Evolutionary conservation across 2,888 invertebrate species (phyloP), one percentile per base, ranked within the genome.

Genomic region (Amblyteles armatorius): DNA sequence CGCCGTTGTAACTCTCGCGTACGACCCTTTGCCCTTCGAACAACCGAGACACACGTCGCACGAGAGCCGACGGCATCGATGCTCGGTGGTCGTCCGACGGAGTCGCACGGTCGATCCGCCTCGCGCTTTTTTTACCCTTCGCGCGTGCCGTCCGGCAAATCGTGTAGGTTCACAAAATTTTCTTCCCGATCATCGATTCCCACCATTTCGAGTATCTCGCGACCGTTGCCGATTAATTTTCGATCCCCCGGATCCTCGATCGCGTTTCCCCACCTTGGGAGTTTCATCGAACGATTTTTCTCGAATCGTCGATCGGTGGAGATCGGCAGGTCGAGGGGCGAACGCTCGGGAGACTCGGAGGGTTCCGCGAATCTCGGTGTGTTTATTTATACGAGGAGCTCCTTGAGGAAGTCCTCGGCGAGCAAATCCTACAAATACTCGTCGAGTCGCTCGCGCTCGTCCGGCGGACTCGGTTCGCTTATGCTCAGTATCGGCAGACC

Each of bases 391-490:
- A 94, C 93, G 93, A 94, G 93, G 91, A 93, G 92, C 85, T 94
- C 93, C 91, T 93, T 92, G 4, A 91, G 88, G 90, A 92, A 92
- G 85, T 92, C 93, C 93, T 92, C 93, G 92, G 90, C 91, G 90
- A 93, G 93, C 93, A 93, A 92, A 71, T 91, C 90, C 93, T 96
- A 96, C 95, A 96, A 95, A 90, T 95, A 95, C 92, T 96, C 95
- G 91, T 96, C 95, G 91, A 95, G 92, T 11, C 95, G 95, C 90
- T 96, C 96, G 80, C 88, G 88, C 89, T 97, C 97, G 89, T 97
- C 96, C 16, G 97, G 96, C 48, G 97, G 97, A 22, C 97, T 97
- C 0, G 97, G 97, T n/a, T 97, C 97, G 13, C 97, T 97, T 40
- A 97, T 95, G 33, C 97, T 97, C 6, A 97, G 95, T 89, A 97